Evolutionary conservation across 1,140 invertebrate genomes (phyloP), one percentile per base, ranked within the genome.

Genomic region (Portunus trituberculatus): DNA sequence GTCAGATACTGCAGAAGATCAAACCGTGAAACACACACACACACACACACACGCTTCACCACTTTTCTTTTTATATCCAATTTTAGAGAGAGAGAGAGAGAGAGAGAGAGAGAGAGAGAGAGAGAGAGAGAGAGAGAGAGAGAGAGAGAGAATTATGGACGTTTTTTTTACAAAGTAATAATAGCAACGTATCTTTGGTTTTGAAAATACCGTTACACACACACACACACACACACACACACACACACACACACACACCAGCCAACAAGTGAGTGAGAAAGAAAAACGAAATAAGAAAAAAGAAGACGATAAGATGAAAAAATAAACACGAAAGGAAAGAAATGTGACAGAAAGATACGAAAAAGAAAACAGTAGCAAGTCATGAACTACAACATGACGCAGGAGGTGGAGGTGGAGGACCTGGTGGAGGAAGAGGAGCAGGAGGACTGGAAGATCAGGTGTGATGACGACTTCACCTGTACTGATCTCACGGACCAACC

Each of bases 381-480:
- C 83, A 16, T 87, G 29, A 32, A 32, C 6, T 39, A 87, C 10
- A 87, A 32, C 31, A 2, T 46, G 31, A 87, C 84, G 31, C 28
- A 20, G 20, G 84, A 87, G 84, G 84, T 16, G 84, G 83, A 84
- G 83, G 84, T 39, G 84, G 28, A 32, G 84, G 84, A 87, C 31
- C n/a, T 1, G 84, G 14, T 4, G 84, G 14, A 25, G 14, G 39
- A 87, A 12, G 76, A 48, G 52, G 76, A 52, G 25, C 48, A 32
- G 28, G 76, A 52, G 14, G 14, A 76, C 7, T 67, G 59, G 28
- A 91, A 29, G 29, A 48, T 91, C 29, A 25, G 4, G 29, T 91
- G 90, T 76, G 90, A 32, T 48, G 90, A 16, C 0, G 76, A 91
- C n/a, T 48, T 91, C 1, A 46, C 90, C 28, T 91, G 90, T 32